These are phyloP conservation scores for Biston stratarius DNA, from an alignment of 2,888 invertebrate genomes.

Conservation along the genomic window DNA sequence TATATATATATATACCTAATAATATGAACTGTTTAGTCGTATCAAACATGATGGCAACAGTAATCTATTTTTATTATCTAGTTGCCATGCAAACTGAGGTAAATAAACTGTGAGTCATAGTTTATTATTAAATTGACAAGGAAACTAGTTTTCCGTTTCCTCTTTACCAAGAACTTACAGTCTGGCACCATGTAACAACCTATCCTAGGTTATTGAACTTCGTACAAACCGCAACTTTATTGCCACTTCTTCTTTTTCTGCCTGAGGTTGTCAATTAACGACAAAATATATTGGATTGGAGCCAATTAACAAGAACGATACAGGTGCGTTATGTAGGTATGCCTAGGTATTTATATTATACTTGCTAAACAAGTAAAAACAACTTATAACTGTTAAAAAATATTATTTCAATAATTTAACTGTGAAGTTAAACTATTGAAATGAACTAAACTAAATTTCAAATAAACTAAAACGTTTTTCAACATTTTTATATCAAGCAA, in stretches of 20 bases:
- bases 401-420: no score
- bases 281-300: neutral
- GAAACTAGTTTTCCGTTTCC: constrained; percentile 28
- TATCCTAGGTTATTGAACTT: constrained; percentile 23
- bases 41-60: neutral
- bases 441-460: no score
- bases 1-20: no score
- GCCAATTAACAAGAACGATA: neutral
- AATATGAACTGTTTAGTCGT: neutral
- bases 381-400: no score
- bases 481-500: no score
- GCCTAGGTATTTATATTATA: no score
- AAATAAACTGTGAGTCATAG: constrained; percentile 30
- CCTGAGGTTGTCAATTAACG: neutral
- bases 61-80: neutral
- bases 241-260: constrained; percentile 12
- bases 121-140: constrained; percentile 25
- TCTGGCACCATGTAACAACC: constrained; percentile 1
- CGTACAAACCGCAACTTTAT: constrained; percentile 15
- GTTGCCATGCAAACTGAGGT: constrained; percentile 31
- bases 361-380: no score
- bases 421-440: no score
- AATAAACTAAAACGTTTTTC: no score
- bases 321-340: no score
- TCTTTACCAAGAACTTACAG: constrained; percentile 7